These are phyloP conservation scores for Synaphobranchus kaupii DNA, from an alignment of 2,797 vertebrate genomes.

Conservation along the genomic window DNA sequence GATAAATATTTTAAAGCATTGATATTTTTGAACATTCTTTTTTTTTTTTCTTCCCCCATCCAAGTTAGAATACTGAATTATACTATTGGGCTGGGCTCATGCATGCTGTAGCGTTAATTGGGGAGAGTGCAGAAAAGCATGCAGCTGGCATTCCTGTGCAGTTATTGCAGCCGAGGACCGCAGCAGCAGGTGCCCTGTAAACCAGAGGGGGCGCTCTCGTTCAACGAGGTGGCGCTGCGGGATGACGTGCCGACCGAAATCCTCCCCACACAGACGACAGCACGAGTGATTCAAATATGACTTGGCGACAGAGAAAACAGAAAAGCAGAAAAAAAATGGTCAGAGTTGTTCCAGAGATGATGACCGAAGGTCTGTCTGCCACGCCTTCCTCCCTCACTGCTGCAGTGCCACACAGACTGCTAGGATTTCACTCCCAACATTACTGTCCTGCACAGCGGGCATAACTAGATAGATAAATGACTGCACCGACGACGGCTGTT, in stretches of 20 bases:
- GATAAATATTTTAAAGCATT: conserved; percentile 8
- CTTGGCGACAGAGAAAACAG: not conserved
- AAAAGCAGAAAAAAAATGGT: not conserved
- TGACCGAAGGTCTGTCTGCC: no score
- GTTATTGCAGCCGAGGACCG: not conserved
- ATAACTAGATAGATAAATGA: conserved; percentile 19
- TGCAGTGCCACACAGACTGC: conserved; percentile 10
- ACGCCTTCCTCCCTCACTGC: not conserved
- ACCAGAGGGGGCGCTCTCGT: not conserved
- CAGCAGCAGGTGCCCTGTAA: not conserved
- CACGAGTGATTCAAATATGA: not conserved
- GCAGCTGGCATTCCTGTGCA: not conserved
- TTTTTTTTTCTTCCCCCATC: not conserved
- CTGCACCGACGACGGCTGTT: not conserved
- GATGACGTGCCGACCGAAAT: not conserved
- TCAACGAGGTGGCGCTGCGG: not conserved
- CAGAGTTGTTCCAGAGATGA: not conserved
- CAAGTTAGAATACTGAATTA: not conserved
- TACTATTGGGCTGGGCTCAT: not conserved
- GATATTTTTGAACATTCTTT: not conserved
- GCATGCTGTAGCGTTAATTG: not conserved
- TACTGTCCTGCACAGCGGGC: not conserved
- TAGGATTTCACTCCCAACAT: conserved; percentile 4
- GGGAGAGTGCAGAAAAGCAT: not conserved
- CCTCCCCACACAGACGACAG: not conserved